Evolutionary conservation across 2,888 invertebrate species (phyloP).

Genomic region (Pharmacophagus antenor): DNA sequence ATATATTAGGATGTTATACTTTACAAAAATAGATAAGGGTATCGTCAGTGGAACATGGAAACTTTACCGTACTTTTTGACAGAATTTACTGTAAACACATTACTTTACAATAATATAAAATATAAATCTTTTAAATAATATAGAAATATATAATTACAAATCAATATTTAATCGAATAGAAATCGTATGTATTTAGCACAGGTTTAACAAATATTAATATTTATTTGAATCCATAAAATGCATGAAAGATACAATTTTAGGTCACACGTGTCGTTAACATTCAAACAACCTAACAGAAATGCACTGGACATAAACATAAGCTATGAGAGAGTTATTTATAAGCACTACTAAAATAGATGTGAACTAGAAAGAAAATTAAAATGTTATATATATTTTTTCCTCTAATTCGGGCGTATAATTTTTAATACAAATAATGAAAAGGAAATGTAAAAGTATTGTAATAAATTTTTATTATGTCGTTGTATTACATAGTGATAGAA

Average conservation of each 20-base stretch:
- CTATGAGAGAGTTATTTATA: neutral
- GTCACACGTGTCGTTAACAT: conserved; percentile 34
- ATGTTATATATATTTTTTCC: neutral
- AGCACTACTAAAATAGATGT: neutral
- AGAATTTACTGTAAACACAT: no score
- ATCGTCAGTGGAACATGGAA: no score
- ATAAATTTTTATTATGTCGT: neutral
- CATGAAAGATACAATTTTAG: conserved; percentile 33
- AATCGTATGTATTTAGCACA: neutral
- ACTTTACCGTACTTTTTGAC: no score
- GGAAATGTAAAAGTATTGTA: no score
- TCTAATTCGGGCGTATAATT: no score
- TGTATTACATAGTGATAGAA: neutral
- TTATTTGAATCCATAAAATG: conserved; percentile 24
- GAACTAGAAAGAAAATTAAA: neutral
- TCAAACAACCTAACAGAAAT: conserved; percentile 1
- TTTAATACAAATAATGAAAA: no score
- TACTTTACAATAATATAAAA: no score
- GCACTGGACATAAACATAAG: neutral
- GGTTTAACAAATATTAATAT: conserved; percentile 19
- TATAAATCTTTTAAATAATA: neutral
- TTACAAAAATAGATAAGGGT: no score
- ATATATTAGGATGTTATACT: no score
- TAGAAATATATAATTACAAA: no score
- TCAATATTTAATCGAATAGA: no score